Percentiles rank a stretch among this genome's conserved stretches.
Conservation (phyloP, 2,888 invertebrate genomes). For the Drosophila vallismaia region DNA sequence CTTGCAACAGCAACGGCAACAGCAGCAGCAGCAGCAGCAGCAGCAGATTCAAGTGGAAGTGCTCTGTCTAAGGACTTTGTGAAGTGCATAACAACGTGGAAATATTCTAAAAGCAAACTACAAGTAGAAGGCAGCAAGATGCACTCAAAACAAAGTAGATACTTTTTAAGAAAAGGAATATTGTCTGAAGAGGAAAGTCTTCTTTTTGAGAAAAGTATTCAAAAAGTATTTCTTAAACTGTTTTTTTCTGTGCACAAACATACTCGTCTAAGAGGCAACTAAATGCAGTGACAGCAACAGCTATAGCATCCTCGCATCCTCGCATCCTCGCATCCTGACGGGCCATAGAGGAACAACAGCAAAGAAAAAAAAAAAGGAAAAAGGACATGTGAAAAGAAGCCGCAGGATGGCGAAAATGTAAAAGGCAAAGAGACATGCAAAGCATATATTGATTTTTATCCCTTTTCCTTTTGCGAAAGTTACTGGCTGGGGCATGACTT, state of each 20-base stretch:
- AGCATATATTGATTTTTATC: slow-evolving; percentile 68
- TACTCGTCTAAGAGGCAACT: slow-evolving; percentile 4
- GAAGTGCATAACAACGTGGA: slow-evolving; percentile 77
- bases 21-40: slow-evolving; percentile 1
- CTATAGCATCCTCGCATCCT: slow-evolving; percentile 25
- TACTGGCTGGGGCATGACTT: slow-evolving; percentile 48
- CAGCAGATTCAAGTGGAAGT: slow-evolving; percentile 59
- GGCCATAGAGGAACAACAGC: slow-evolving; percentile 30
- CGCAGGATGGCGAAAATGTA: slow-evolving; percentile 17
- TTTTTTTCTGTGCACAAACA: background rate
- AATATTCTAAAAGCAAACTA: slow-evolving; percentile 75
- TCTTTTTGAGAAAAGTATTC: too few species aligned
- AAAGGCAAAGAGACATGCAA: slow-evolving; percentile 52
- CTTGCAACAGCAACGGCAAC: slow-evolving; percentile 28
- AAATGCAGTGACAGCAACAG: slow-evolving; percentile 28
- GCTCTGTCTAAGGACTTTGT: slow-evolving; percentile 59
- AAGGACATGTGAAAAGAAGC: slow-evolving; percentile 48
- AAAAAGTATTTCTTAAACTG: background rate
- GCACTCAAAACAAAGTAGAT: background rate
- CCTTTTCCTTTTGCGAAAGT: slow-evolving; percentile 43
- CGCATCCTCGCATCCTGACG: slow-evolving; percentile 18
- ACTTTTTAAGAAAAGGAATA: background rate
- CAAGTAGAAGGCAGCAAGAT: slow-evolving; percentile 25
- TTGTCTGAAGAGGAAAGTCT: too few species aligned
- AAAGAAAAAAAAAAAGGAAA: slow-evolving; percentile 12